Conservation (phyloP, 2,888 invertebrate species). For the Rhingia campestris region DNA sequence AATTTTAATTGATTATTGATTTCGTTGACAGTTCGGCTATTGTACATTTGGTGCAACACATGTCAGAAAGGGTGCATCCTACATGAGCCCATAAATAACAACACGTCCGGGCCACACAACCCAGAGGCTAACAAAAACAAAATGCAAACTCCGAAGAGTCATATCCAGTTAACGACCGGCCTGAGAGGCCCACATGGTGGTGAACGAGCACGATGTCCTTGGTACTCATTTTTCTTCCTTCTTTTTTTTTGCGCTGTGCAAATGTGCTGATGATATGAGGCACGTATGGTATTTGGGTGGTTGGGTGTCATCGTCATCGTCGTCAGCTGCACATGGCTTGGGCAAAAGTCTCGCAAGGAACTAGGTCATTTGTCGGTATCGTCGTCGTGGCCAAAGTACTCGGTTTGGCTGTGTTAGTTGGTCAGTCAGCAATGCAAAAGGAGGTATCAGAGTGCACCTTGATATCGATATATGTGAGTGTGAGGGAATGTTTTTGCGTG, state of each 20-base stretch:
- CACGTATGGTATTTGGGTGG: not conserved
- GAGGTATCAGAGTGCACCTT: conserved; percentile 28
- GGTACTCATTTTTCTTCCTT: conserved; percentile 17
- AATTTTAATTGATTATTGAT: conserved; percentile 47
- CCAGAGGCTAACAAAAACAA: conserved; percentile 2
- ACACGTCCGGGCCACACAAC: not conserved
- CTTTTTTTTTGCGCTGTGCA: conserved; percentile 25
- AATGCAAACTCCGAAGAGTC: not conserved
- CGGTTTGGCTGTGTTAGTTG: not conserved
- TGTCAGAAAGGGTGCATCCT: conserved; percentile 21
- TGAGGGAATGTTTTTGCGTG: conserved; percentile 27
- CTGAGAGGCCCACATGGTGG: not conserved
- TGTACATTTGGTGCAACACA: conserved; percentile 34
- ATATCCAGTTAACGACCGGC: conserved; percentile 33
- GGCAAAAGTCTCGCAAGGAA: conserved; percentile 44
- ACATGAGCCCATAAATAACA: conserved; percentile 26
- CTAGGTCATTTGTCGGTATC: conserved; percentile 53
- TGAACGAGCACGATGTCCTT: conserved; percentile 46
- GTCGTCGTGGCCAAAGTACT: conserved; percentile 3
- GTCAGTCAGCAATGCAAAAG: not conserved
- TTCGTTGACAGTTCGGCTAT: conserved; percentile 13
- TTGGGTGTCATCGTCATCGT: not conserved
- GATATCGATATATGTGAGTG: conserved; percentile 9
- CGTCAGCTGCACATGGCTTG: conserved; percentile 16
- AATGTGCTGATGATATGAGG: not conserved